These are phyloP conservation scores for Sitta carolinensis DNA, from an alignment of 2,797 vertebrate species.

Conservation along the genomic window DNA sequence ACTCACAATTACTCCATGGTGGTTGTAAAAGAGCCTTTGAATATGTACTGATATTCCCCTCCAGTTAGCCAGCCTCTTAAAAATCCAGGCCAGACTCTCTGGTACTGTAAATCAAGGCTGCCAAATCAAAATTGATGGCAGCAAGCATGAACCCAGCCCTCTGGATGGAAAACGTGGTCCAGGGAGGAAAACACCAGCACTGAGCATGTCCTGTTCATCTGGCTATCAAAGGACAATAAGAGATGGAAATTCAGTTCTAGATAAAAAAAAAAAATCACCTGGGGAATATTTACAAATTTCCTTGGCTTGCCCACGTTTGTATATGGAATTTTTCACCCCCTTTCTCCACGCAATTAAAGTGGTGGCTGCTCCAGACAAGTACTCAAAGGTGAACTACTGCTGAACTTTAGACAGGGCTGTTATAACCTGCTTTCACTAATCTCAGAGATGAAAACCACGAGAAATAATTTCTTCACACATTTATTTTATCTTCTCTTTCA, in stretches of 20 bases:
- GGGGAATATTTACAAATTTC: background rate
- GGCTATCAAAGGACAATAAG: background rate
- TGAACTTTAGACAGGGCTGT: background rate
- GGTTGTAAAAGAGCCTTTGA: slow-evolving; percentile 2
- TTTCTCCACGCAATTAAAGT: background rate
- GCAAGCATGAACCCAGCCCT: background rate
- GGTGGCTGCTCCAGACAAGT: background rate
- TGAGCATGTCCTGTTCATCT: background rate
- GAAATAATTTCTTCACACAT: background rate
- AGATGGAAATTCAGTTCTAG: background rate
- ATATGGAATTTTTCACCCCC: accelerated
- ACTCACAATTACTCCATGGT: background rate
- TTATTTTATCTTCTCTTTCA: background rate
- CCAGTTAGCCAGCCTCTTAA: background rate
- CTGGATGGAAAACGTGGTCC: background rate
- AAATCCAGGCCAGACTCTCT: background rate
- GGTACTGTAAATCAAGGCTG: background rate
- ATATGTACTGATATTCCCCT: background rate
- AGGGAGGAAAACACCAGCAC: background rate
- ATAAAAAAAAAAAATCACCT: background rate
- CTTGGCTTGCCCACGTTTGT: background rate
- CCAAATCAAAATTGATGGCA: background rate
- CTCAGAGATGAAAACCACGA: background rate
- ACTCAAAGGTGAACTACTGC: background rate
- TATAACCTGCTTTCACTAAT: background rate